phyloP scores from a whole-genome alignment of 2,888 invertebrate genomes.

The Ephialtes manifestator region DNA sequence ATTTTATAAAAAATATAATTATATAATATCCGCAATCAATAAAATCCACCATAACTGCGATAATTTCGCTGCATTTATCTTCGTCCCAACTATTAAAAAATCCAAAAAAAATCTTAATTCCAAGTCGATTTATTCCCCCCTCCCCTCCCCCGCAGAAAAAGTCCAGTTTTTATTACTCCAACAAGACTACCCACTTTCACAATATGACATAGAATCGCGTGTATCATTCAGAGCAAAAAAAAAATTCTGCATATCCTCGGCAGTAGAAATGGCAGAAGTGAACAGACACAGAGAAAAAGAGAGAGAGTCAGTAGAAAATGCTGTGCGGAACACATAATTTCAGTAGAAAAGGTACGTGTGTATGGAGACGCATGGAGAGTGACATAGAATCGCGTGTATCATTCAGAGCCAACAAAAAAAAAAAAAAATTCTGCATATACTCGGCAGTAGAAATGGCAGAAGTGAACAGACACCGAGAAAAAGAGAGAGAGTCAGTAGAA shows the following conservation, averaged over 20 bases:
- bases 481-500: background rate
- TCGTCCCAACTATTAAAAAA: background rate
- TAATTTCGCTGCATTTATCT: too few relatives aligned
- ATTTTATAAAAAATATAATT: too few relatives aligned
- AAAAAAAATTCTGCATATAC: slow-evolving; percentile 4
- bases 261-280: slow-evolving; percentile 35
- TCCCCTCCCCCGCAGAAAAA: slow-evolving; percentile 23
- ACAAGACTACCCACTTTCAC: slow-evolving; percentile 25
- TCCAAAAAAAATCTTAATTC: slow-evolving; percentile 13
- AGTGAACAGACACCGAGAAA: slow-evolving; percentile 12
- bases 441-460: slow-evolving; percentile 32
- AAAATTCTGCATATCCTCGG: background rate
- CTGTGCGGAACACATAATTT: slow-evolving; percentile 24
- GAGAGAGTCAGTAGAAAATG: background rate
- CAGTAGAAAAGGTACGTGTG: slow-evolving; percentile 62
- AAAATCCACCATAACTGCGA: too few relatives aligned
- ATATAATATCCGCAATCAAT: too few relatives aligned
- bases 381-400: too few relatives aligned
- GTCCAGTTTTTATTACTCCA: slow-evolving; percentile 56
- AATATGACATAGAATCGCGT: slow-evolving; percentile 37
- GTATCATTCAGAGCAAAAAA: slow-evolving; percentile 36
- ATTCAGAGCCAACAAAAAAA: slow-evolving; percentile 8
- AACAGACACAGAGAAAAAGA: background rate
- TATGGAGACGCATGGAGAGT: slow-evolving; percentile 40
- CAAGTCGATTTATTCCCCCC: slow-evolving; percentile 42